Conservation (phyloP, 30 jellyfish, hydroid and myxozoan genomes). For the Aurelia coerulea region DNA sequence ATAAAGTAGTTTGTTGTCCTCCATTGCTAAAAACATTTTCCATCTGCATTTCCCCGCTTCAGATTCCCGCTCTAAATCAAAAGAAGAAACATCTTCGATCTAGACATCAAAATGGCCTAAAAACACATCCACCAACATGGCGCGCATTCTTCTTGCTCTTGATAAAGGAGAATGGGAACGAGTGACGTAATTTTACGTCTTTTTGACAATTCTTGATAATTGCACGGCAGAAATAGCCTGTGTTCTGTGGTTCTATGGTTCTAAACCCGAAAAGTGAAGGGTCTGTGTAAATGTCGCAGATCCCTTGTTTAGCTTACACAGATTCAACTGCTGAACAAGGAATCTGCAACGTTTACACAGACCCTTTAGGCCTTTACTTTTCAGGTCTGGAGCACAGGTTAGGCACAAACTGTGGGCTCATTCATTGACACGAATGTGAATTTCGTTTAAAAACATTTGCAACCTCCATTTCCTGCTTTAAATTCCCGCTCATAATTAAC, state of each 20-base stretch:
- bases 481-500: not conserved
- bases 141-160: not conserved
- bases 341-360: too few relatives aligned
- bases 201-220: too few relatives aligned
- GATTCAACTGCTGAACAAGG: too few relatives aligned
- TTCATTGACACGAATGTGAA: too few relatives aligned
- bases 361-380: too few relatives aligned
- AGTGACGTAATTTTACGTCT: not conserved
- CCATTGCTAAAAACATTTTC: not conserved
- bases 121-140: conserved; percentile 58
- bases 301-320: too few relatives aligned
- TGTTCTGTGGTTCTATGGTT: too few relatives aligned
- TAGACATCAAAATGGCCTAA: conserved; percentile 30
- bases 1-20: not conserved
- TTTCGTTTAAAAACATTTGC: not conserved
- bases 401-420: too few relatives aligned
- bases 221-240: too few relatives aligned
- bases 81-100: conserved; percentile 65
- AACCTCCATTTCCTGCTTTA: not conserved
- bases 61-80: conserved; percentile 46
- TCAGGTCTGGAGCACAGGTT: too few relatives aligned
- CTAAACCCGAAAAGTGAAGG: too few relatives aligned
- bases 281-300: too few relatives aligned
- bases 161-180: conserved; percentile 1
- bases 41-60: conserved; percentile 38